These are phyloP conservation scores for Pantherophis guttatus DNA, from an alignment of 2,113 vertebrate genomes.

Conservation along the genomic window DNA sequence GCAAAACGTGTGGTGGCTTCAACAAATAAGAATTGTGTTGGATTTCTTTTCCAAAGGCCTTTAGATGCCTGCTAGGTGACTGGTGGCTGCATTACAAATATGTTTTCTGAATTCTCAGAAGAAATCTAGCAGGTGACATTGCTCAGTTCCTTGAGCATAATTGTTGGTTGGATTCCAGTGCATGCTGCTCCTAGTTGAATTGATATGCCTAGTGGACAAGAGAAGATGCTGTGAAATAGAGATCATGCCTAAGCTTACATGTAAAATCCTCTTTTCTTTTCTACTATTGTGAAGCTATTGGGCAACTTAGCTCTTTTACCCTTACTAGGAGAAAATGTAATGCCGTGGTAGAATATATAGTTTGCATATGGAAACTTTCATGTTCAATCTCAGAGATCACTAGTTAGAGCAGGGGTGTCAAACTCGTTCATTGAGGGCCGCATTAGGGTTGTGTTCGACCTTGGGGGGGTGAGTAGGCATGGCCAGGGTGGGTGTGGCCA, in stretches of 20 bases:
- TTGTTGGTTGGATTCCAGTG: neutral
- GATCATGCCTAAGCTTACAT: neutral
- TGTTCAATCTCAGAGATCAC: neutral
- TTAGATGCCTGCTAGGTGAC: neutral
- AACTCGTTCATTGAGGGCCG: too few species aligned
- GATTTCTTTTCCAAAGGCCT: neutral
- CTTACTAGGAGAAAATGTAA: neutral
- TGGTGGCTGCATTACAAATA: neutral
- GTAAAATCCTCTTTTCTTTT: neutral
- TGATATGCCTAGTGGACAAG: neutral
- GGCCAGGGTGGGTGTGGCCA: too few species aligned
- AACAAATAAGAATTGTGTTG: neutral
- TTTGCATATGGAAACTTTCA: neutral
- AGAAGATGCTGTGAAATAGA: neutral
- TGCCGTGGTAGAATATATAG: neutral
- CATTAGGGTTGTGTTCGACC: too few species aligned
- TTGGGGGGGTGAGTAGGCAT: too few species aligned
- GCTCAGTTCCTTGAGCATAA: neutral
- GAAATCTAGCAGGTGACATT: neutral
- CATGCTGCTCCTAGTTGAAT: neutral
- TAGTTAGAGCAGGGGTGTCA: neutral
- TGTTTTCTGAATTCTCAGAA: neutral
- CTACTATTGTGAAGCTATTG: neutral
- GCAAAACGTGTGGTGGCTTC: neutral
- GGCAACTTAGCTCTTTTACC: neutral